phyloP scores from a whole-genome alignment of 2,797 vertebrate species.

The Acrossocheilus fasciatus region DNA sequence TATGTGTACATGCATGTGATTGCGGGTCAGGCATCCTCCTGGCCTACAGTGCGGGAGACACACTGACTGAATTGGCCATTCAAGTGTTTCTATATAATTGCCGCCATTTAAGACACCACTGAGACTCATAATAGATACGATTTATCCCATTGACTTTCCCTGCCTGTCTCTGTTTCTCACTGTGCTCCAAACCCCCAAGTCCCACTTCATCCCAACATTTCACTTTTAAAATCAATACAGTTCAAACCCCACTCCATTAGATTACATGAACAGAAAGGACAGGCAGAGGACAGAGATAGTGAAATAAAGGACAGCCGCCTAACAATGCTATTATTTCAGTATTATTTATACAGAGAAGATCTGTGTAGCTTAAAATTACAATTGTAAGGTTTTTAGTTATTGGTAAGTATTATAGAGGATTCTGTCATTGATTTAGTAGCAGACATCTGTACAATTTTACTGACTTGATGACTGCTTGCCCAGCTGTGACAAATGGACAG shows the following conservation, averaged over 20 bases:
- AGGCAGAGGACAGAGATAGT: constrained; percentile 1
- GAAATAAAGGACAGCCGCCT: constrained; percentile 13
- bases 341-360: constrained; percentile 32
- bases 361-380: constrained; percentile 21
- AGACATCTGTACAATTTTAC: constrained; percentile 3
- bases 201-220: constrained; percentile 38
- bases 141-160: constrained; percentile 56
- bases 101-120: constrained; percentile 65
- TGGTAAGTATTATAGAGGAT: not conserved
- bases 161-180: constrained; percentile 37
- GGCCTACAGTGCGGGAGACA: constrained; percentile 57
- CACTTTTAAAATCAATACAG: constrained; percentile 53
- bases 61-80: constrained; percentile 57
- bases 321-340: constrained; percentile 39
- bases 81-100: constrained; percentile 64
- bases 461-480: not conserved
- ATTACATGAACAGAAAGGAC: constrained; percentile 50
- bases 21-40: constrained; percentile 46
- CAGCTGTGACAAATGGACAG: not conserved
- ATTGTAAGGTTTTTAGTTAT: constrained; percentile 30
- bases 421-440: constrained; percentile 14
- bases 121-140: constrained; percentile 63
- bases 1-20: constrained; percentile 37
- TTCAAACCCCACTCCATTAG: constrained; percentile 46
- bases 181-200: constrained; percentile 34